Base-by-base conservation (phyloP, 2,888 invertebrate species). In the Epistrophella euchroma region DNA sequence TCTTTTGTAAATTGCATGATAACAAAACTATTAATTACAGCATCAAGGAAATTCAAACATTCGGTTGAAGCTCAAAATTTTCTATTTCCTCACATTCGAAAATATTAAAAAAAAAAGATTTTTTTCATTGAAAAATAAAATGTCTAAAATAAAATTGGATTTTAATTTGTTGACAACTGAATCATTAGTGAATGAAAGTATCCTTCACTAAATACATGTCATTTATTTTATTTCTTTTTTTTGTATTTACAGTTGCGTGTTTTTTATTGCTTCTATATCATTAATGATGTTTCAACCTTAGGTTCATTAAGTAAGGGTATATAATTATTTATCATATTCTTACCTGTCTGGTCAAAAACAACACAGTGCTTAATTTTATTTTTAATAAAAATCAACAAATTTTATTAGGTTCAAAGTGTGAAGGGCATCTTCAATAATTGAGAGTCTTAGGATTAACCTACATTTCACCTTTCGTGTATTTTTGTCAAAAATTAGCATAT, bases 101-200 rank as follows among this genome's bases (percentile, higher is more conserved):
- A 28, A 28, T 28, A 28, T 28, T 28, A 28, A 28, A 28, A 28
- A 0, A 28, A 28, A 4, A 28, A 28, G 4, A 28, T 28, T 28
- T 28, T 2, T 28, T 28, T 28, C 28, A 28, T 28, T 28, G 28
- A 28, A 28, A 28, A 28, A 28, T 28, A 6, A 5, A 28, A 4
- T 4, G 2, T 28, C 28, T 28, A 28, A 28, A 37, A 37, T 17
- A 17, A 56, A n/a, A 56, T 40, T 40, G 40, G 4, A 13, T 40
- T 40, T 15, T 15, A 40, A 40, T 40, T 43, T 43, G 7, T 43
- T n/a, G 43, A 43, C 43, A 43, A 58, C 19, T 58, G 19, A 58
- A 37, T 58, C 32, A 58, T 58, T 58, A 58, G 35, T 35, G 19
- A 37, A 58, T 37, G 58, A 58, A 35, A 58, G 35, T 58, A 19